Conservation (phyloP, 2,797 vertebrate genomes). For the Intellagama lesueurii region DNA sequence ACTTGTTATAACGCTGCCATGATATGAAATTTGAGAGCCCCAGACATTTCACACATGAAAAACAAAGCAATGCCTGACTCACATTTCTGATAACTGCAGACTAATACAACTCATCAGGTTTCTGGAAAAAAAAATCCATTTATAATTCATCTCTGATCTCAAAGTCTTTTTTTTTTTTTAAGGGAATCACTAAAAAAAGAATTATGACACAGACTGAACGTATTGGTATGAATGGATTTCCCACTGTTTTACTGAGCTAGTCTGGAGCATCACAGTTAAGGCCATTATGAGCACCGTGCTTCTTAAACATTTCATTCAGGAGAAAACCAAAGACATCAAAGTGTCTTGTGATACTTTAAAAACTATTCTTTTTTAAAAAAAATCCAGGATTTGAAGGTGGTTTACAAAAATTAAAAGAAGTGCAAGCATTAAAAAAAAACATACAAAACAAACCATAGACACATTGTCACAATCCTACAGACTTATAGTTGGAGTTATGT, state of each 20-base stretch:
- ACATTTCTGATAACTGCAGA: conserved; percentile 69
- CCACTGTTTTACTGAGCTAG: conserved; percentile 27
- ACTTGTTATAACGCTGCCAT: conserved; percentile 53
- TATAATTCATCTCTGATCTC: conserved; percentile 79
- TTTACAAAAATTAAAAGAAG: background rate
- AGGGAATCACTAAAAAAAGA: conserved; percentile 38
- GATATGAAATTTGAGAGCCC: conserved; percentile 65
- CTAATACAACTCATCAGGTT: conserved; percentile 77
- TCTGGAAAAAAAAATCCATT: conserved; percentile 78
- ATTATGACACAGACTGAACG: conserved; percentile 16
- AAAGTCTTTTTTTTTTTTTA: conserved; percentile 39
- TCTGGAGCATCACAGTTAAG: conserved; percentile 58
- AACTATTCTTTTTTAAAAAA: background rate
- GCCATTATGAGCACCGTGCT: conserved; percentile 58
- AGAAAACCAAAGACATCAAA: background rate
- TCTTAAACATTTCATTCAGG: conserved; percentile 62
- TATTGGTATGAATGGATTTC: conserved; percentile 11
- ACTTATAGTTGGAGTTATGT: background rate
- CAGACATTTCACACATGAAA: conserved; percentile 45
- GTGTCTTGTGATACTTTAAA: background rate
- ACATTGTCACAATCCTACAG: background rate
- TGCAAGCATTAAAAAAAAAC: background rate
- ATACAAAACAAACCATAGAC: background rate
- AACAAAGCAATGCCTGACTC: conserved; percentile 53
- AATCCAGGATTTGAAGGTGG: background rate